Percentiles rank a stretch among this genome's conserved stretches.
phyloP scores from a whole-genome alignment of 1,140 invertebrate genomes.

The Dreissena rostriformis region DNA sequence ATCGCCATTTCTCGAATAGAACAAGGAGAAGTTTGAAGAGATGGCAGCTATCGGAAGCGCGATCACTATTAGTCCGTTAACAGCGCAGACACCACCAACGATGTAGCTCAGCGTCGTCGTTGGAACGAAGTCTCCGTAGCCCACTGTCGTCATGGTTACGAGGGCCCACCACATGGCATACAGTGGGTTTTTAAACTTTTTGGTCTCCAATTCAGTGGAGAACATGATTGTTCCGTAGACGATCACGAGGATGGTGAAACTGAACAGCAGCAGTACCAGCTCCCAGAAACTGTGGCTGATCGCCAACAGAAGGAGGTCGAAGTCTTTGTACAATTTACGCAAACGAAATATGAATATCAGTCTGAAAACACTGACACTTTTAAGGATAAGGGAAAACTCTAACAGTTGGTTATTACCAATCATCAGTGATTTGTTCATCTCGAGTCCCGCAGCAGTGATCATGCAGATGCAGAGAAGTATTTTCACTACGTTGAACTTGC shows the following conservation, averaged over 20 bases:
- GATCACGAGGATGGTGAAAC: slow-evolving; percentile 98
- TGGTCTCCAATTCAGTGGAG: slow-evolving; percentile 58
- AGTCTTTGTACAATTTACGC: slow-evolving; percentile 12
- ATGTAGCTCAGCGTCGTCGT: slow-evolving; percentile 72
- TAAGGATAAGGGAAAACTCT: slow-evolving; percentile 13
- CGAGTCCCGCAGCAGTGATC: slow-evolving; percentile 21
- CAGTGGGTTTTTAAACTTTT: slow-evolving; percentile 88
- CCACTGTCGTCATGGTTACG: slow-evolving; percentile 98
- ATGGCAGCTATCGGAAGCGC: slow-evolving; percentile 94
- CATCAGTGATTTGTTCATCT: slow-evolving; percentile 70
- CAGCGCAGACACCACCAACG: slow-evolving; percentile 87
- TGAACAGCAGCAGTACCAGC: slow-evolving; percentile 98
- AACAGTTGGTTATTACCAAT: slow-evolving; percentile 67
- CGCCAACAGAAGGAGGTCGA: slow-evolving; percentile 58
- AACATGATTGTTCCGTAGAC: slow-evolving; percentile 97
- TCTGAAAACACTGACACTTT: slow-evolving; percentile 11
- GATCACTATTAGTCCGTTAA: slow-evolving; percentile 99
- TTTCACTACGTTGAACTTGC: slow-evolving; percentile 81
- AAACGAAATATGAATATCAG: slow-evolving; percentile 25
- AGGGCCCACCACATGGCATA: slow-evolving; percentile 97
- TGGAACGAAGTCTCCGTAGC: slow-evolving; percentile 95
- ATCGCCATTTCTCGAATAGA: slow-evolving; percentile 85
- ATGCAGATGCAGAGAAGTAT: slow-evolving; percentile 60
- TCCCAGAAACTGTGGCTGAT: slow-evolving; percentile 93
- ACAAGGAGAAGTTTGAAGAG: slow-evolving; percentile 86